Conservation (phyloP, 2,113 vertebrate species). For the Gavia stellata region DNA sequence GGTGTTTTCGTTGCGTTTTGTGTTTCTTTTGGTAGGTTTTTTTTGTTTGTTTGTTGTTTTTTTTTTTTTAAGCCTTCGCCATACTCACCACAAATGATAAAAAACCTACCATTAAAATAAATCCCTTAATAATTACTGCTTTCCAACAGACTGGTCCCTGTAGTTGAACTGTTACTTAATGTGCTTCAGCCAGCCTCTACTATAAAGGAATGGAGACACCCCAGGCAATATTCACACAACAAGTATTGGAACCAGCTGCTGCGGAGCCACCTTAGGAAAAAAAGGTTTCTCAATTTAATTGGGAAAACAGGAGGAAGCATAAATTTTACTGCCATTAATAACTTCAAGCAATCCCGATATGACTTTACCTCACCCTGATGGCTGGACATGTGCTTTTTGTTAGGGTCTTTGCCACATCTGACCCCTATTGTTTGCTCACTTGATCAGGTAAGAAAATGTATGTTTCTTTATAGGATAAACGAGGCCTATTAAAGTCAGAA, state of each 20-base stretch:
- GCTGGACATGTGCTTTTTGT: conserved; percentile 90
- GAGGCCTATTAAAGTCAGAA: conserved; percentile 74
- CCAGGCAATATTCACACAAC: conserved; percentile 81
- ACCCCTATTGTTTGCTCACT: conserved; percentile 79
- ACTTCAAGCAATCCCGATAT: conserved; percentile 85
- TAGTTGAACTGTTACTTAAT: conserved; percentile 67
- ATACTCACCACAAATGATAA: conserved; percentile 44
- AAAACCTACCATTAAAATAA: conserved; percentile 57
- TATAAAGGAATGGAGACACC: conserved; percentile 73
- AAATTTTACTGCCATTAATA: conserved; percentile 98
- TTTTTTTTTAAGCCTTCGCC: neutral
- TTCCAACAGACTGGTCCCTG: conserved; percentile 56
- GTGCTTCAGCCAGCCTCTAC: conserved; percentile 61
- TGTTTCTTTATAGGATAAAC: conserved; percentile 76
- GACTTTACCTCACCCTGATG: conserved; percentile 73
- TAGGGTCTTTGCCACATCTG: conserved; percentile 79
- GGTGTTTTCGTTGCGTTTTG: neutral
- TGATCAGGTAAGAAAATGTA: conserved; percentile 81
- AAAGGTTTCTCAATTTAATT: conserved; percentile 87
- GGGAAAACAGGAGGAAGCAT: conserved; percentile 96
- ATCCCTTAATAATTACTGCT: conserved; percentile 59
- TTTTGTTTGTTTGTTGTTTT: neutral
- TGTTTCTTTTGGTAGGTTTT: neutral
- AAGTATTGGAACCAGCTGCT: conserved; percentile 89
- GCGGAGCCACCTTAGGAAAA: conserved; percentile 74